These are phyloP conservation scores for Rhinatrema bivittatum DNA, from an alignment of 2,797 vertebrate genomes.

Conservation along the genomic window DNA sequence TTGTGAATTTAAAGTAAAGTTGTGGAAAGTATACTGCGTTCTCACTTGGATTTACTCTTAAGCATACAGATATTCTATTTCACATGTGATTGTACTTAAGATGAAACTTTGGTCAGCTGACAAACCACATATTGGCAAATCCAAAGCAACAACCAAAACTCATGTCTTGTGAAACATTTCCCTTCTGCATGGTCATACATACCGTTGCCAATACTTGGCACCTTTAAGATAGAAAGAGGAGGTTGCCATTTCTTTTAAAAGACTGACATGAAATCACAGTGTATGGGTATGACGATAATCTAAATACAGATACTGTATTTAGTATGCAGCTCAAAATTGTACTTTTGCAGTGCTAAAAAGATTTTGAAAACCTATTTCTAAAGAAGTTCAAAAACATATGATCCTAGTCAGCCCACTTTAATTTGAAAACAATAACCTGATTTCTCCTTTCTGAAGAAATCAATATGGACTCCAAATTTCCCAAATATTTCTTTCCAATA, in stretches of 20 bases:
- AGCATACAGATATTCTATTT: constrained; percentile 7
- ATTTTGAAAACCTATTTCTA: too few species aligned
- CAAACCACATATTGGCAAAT: constrained; percentile 11
- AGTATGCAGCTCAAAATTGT: constrained; percentile 24
- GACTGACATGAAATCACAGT: constrained; percentile 38
- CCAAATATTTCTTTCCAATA: too few species aligned
- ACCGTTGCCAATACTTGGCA: too few species aligned
- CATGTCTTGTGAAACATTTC: too few species aligned
- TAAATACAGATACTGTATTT: constrained; percentile 14
- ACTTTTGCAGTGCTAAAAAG: background rate
- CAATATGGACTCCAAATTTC: too few species aligned
- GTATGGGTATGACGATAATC: constrained; percentile 23
- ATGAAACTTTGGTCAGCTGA: constrained; percentile 19
- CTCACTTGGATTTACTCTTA: constrained; percentile 18
- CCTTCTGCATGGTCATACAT: too few species aligned
- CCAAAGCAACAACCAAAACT: constrained; percentile 14
- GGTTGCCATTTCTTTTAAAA: constrained; percentile 16
- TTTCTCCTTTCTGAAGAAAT: too few species aligned
- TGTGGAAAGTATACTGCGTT: constrained; percentile 15
- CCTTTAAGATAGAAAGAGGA: too few species aligned
- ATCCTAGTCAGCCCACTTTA: too few species aligned
- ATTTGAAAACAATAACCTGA: too few species aligned
- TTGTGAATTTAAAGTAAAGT: constrained; percentile 14
- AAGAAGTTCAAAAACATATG: too few species aligned
- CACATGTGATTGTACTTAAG: constrained; percentile 14